Evolutionary conservation across 2,797 vertebrate genomes (phyloP), one percentile per base, ranked within the genome.

Genomic region (Hybognathus amarus): DNA sequence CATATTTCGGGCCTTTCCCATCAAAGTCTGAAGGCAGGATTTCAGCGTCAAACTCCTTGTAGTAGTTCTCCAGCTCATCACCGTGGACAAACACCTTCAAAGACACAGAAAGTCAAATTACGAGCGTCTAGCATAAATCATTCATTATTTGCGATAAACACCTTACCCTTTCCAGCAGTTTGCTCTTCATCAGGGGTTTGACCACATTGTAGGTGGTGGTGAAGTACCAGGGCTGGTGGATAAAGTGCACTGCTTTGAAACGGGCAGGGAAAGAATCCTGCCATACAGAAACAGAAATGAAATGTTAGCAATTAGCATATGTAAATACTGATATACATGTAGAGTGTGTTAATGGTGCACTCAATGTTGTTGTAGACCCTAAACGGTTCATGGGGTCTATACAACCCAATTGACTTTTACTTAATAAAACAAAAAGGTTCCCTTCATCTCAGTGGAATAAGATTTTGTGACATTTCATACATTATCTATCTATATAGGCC

Each of bases 181-280:
- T 99, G 95, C 96, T 94, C 93, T 99, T 99, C 95, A 99, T 93
- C 85, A 99, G 96, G 0, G 98, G 98, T 89, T 98, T 98, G 88
- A 99, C 98, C 89, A 99, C 94, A 0, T 98, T 99, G 93, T 99
- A 99, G 85, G 98, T 99, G 69, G 97, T 99, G 89, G 98, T 98
- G 92, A 99, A 99, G 90, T 99, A 99, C 98, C 98, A 99, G 0
- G 98, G 98, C 92, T 99, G 98, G 90, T 99, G 95, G 92, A 99
- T 98, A 93, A 99, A 99, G 92, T 99, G 96, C 86, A 99, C 95
- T 0, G 98, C 97, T 92, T 99, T 99, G 93, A 99, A 99, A 73
- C 98, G 96, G 0, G 98, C 98, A 2, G 98, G 98, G 90, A 99
- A 99, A 0, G 98, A 98, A 86, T 99, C 98, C 98, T 99, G 89